Conservation (phyloP, 2,113 vertebrate genomes). For the Erinaceus europaeus region DNA sequence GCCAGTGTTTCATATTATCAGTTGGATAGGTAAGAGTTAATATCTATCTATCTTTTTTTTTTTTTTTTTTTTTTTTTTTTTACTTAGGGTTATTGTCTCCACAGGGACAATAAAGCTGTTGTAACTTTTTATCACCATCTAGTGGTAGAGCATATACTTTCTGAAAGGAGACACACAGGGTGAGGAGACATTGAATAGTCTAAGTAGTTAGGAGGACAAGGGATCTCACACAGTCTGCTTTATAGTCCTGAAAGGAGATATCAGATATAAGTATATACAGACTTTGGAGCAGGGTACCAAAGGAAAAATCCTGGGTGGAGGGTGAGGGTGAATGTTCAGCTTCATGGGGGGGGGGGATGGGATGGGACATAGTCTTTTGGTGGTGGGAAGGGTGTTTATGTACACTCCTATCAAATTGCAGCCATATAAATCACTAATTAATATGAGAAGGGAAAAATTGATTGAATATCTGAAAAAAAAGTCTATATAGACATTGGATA, state of each 20-base stretch:
- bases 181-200: not conserved
- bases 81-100: not conserved
- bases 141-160: slow-evolving; percentile 54
- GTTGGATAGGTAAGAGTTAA: not conserved
- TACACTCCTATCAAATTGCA: no score
- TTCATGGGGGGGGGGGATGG: no score
- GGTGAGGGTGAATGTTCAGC: no score
- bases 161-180: not conserved
- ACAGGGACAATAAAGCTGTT: not conserved
- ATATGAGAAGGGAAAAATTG: no score
- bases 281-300: no score
- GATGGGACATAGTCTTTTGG: no score
- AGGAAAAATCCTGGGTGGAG: no score
- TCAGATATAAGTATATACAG: not conserved
- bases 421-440: no score
- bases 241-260: not conserved
- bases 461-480: no score
- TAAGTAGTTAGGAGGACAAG: not conserved
- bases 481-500: not conserved
- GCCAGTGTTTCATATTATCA: not conserved
- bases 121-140: slow-evolving; percentile 53
- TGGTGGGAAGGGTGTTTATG: no score
- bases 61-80: not conserved
- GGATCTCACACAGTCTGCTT: not conserved
- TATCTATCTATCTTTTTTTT: not conserved